Evolutionary conservation across 2,113 vertebrate genomes (phyloP).

Genomic region (Myrmecophaga tridactyla): DNA sequence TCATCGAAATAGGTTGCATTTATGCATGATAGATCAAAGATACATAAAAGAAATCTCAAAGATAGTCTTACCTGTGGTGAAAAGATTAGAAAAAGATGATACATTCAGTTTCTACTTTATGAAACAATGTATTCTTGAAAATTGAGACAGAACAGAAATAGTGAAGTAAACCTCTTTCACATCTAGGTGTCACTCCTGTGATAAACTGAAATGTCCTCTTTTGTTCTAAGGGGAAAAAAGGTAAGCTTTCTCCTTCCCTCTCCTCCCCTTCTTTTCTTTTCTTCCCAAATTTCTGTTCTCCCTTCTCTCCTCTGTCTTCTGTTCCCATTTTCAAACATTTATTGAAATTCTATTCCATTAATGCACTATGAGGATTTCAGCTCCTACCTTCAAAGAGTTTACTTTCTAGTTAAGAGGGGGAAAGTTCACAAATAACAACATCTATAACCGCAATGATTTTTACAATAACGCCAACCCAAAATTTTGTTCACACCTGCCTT

Average conservation of each 20-base stretch:
- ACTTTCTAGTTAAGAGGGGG: not conserved
- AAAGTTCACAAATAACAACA: not conserved
- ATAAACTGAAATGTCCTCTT: conserved; percentile 17
- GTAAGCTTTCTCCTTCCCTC: not conserved
- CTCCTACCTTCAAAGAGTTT: conserved; percentile 11
- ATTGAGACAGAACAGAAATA: conserved; percentile 22
- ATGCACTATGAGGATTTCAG: not conserved
- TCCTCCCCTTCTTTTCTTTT: not conserved
- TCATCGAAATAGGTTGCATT: conserved; percentile 17
- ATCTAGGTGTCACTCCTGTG: not conserved
- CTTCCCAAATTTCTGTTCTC: not conserved
- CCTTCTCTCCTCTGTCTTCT: not conserved
- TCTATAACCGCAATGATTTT: not conserved
- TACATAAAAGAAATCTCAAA: conserved; percentile 38
- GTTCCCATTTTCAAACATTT: conserved; percentile 39
- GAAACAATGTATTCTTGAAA: conserved; percentile 43
- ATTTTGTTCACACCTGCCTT: not conserved
- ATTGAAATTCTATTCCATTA: not conserved
- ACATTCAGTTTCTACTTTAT: not conserved
- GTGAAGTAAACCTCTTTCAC: not conserved
- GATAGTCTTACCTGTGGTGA: conserved; percentile 34
- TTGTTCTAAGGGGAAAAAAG: not conserved
- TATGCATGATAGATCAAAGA: conserved; percentile 38
- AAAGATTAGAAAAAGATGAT: conserved; percentile 7
- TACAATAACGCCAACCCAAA: not conserved